Evolutionary conservation across 2,888 invertebrate genomes (phyloP).

Genomic region (Keiferia lycopersicella): DNA sequence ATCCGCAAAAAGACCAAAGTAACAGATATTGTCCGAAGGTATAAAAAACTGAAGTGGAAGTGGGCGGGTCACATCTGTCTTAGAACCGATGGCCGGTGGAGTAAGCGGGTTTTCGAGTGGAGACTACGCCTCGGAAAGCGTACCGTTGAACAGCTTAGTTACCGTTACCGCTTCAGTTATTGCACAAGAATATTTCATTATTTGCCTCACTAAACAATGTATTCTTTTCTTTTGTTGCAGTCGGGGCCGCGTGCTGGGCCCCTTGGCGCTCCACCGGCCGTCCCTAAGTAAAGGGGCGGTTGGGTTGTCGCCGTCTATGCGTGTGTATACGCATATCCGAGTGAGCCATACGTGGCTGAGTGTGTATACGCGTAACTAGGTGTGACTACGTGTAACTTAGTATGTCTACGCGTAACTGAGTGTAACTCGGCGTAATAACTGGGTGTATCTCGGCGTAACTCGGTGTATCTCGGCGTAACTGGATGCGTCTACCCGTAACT

Average conservation of each 20-base stretch:
- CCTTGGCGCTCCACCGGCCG: conserved; percentile 11
- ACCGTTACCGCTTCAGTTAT: too few species aligned
- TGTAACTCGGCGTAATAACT: neutral
- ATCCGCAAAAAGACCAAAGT: too few species aligned
- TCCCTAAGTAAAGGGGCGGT: neutral
- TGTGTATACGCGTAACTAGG: neutral
- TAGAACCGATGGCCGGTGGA: too few species aligned
- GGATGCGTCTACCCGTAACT: neutral
- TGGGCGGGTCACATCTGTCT: too few species aligned
- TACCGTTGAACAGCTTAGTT: too few species aligned
- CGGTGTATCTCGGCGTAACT: neutral
- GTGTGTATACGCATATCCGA: neutral
- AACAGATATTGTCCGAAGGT: too few species aligned
- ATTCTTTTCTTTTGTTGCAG: neutral
- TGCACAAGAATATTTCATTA: neutral
- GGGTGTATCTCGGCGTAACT: neutral
- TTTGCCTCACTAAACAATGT: neutral
- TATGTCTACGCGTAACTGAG: neutral
- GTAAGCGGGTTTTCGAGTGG: too few species aligned
- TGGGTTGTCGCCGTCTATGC: neutral
- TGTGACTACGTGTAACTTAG: neutral
- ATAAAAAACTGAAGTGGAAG: too few species aligned
- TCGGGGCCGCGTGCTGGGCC: conserved; percentile 24
- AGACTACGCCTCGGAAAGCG: too few species aligned
- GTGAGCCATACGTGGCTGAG: neutral